A percentile compares a stretch with the other conserved stretches of the same genome.
Evolutionary conservation across 2,888 invertebrate species (phyloP).

Genomic region (Petrolisthes manimaculis): DNA sequence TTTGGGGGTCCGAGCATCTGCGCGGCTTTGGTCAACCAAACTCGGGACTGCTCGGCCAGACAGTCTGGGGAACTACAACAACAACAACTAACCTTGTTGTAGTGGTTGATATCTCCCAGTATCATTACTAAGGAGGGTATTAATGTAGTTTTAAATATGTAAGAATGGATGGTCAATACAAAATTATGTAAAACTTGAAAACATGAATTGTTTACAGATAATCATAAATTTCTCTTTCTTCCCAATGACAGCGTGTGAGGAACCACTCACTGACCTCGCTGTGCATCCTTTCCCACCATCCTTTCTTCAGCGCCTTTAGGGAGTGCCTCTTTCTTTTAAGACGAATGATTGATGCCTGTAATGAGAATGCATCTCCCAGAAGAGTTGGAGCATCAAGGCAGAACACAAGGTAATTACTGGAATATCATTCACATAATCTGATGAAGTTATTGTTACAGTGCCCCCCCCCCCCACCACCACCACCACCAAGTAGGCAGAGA

Average conservation of each 20-base stretch:
- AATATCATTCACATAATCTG: conserved; percentile 46
- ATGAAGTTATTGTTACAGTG: background rate
- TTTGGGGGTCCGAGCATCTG: too few relatives aligned
- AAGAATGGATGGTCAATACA: too few relatives aligned
- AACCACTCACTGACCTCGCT: conserved; percentile 96
- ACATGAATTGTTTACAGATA: background rate
- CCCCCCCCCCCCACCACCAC: background rate
- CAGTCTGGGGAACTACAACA: too few relatives aligned
- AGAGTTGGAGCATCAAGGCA: conserved; percentile 91
- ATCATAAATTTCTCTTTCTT: background rate
- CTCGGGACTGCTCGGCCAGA: too few relatives aligned
- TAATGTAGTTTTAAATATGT: too few relatives aligned
- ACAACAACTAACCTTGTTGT: too few relatives aligned
- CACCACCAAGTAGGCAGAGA: too few relatives aligned
- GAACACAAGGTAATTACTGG: conserved; percentile 78
- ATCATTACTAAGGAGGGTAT: too few relatives aligned
- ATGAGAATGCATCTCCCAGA: conserved; percentile 90
- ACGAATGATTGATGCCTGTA: conserved; percentile 96
- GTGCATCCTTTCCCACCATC: conserved; percentile 98
- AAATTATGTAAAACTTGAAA: too few relatives aligned
- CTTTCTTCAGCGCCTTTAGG: conserved; percentile 98
- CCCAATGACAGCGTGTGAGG: conserved; percentile 77
- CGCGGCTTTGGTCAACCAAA: too few relatives aligned
- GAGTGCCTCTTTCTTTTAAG: conserved; percentile 96
- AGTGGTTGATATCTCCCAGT: too few relatives aligned